Evolutionary conservation across 2,797 vertebrate genomes (phyloP), one percentile per base, ranked within the genome.

Genomic region (Triplophysa yarkandensis): DNA sequence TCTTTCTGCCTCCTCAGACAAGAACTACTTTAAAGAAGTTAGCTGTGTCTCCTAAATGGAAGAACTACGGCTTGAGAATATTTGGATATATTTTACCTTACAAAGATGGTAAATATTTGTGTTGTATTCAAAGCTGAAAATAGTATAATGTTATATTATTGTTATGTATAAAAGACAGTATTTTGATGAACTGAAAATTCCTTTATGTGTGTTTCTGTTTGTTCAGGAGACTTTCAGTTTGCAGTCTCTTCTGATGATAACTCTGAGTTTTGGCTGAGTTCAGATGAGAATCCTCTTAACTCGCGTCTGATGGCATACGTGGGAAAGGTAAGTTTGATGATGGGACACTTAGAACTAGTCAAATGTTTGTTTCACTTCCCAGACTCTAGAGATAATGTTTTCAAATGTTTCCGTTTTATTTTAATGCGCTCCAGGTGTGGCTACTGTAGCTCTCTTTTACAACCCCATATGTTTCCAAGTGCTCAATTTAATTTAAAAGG

Each of bases 31-130:
- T 98, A 83, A 96, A 91, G 91, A 99, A 99, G 87, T 81, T 99
- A 85, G 97, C 97, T 0, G 96, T 99, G 77, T 95, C 97, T 16
- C 97, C 97, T 48, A 98, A 96, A 84, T 99, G 97, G 97, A 99
- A 97, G 86, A 99, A 98, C 88, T 99, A 99, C 0, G 97, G 97
- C 46, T 90, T 99, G 77, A 92, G 97, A 84, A 90, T 99, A 80
- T 99, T 99, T 73, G 97, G 97, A 76, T 99, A 95, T 85, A 91
- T 99, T 84, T 96, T 98, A 84, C 97, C 97, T 0, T 97, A 95
- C 79, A 95, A 93, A 92, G 97, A 99, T 78, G 97, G 97, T 99
- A 81, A 83, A 92, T 70, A 19, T 5, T 58, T n/a, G 10, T 16
- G 19, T 34, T 39, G 32, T 23, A 30, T 58, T 58, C n/a, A 44